phyloP scores from a whole-genome alignment of 2,888 invertebrate genomes.

The Nymphalis polychloros region DNA sequence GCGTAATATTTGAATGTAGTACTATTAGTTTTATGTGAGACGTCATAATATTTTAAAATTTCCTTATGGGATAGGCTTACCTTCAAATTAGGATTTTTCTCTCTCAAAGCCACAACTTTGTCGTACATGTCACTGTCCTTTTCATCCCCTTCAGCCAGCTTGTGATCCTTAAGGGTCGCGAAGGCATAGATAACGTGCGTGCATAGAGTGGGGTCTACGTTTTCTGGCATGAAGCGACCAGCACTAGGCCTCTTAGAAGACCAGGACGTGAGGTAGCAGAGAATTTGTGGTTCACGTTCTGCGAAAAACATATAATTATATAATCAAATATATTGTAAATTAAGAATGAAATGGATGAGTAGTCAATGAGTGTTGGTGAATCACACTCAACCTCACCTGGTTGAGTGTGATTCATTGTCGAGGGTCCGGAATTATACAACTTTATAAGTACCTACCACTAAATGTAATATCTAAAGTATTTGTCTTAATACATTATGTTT shows the following conservation, averaged over 20 bases:
- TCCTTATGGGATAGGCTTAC: slow-evolving; percentile 58
- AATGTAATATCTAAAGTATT: too few relatives aligned
- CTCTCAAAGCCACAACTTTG: slow-evolving; percentile 90
- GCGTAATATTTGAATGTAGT: too few relatives aligned
- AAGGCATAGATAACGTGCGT: slow-evolving; percentile 98
- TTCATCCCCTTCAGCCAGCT: slow-evolving; percentile 89
- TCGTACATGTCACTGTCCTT: slow-evolving; percentile 94
- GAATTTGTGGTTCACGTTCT: slow-evolving; percentile 93
- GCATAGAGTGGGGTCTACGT: slow-evolving; percentile 93
- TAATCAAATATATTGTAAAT: not conserved
- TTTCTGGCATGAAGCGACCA: slow-evolving; percentile 94
- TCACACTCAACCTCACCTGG: too few relatives aligned
- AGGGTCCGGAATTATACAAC: too few relatives aligned
- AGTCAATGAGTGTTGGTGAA: too few relatives aligned
- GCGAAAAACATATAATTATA: slow-evolving; percentile 42
- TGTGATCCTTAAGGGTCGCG: slow-evolving; percentile 93
- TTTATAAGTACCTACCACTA: too few relatives aligned
- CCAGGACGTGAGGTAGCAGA: slow-evolving; percentile 99
- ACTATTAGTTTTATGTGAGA: too few relatives aligned
- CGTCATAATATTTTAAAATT: too few relatives aligned
- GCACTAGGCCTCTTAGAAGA: slow-evolving; percentile 94
- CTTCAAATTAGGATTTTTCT: slow-evolving; percentile 93
- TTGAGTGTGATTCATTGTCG: too few relatives aligned
- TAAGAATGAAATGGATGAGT: too few relatives aligned
- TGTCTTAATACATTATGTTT: too few relatives aligned